Evolutionary conservation across 2,888 invertebrate species (phyloP), one percentile per base, ranked within the genome.

Genomic region (Drosophila kambysellisi): DNA sequence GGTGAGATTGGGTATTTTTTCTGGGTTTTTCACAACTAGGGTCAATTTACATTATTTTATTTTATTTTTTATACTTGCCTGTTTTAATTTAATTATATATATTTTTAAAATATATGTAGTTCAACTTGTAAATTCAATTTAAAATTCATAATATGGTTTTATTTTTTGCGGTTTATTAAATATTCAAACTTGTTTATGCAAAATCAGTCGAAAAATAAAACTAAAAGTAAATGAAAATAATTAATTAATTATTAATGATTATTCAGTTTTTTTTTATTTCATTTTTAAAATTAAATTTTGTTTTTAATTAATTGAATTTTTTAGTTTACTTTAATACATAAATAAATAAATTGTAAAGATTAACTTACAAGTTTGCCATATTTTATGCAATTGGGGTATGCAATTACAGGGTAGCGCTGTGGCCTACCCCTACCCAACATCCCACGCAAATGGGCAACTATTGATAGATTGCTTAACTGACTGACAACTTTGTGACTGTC

Each of bases 381-480:
- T 20, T 4, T 20, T 20, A 20, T 7, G 7, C 12, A 0, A 0
- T 20, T 15, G 3, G 0, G 5, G 6, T 20, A 8, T 39, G 39
- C 25, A n/a, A 1, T 35, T 61, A 62, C 57, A 79, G 81, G 50
- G 77, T 81, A 67, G 58, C 2, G 0, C 4, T 7, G 9, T 25
- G 8, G 25, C 30, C 12, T 11, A 29, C n/a, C 25, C 0, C 37
- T 35, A 25, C 39, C 17, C 29, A 11, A 32, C 43, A 25, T 35
- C 79, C 82, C 54, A 79, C 79, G 62, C 74, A 41, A 30, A 29
- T 29, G 25, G 48, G 48, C 33, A 54, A 70, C 56, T 54, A 73
- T 71, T 81, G 82, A 81, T 81, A 69, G 74, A 81, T 84, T 81
- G 82, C 56, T 56, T 53, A 81, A 83, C 52, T 46, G 70, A 69